Base-by-base conservation (phyloP, 2,888 invertebrate genomes). In the Biston betularia region DNA sequence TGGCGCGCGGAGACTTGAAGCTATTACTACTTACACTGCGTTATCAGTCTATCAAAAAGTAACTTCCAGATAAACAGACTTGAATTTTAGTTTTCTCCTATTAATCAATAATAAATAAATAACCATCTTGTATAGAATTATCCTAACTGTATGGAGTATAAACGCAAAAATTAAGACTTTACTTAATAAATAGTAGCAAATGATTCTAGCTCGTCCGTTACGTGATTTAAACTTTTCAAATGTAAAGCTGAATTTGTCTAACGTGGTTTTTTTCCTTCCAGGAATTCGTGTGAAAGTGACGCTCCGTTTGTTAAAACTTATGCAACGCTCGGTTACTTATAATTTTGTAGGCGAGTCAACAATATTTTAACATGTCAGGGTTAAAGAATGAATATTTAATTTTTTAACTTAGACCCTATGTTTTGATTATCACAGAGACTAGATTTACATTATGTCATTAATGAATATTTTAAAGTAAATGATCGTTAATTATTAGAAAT, bases 231-330 rank as follows among this genome's bases (percentile, higher is more conserved):
- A 33, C 34, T 11, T 33, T 8, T 34, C 34, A 33, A 34, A 12
- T 14, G 1, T 9, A 6, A 14, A 52, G 34, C 24, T 24, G 24
- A 24, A 11, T 56, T 65, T 58, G 68, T 54, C 57, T 63, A 61
- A 57, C 45, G 52, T 45, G 38, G 54, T 42, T 34, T 68, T 78
- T 77, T 92, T 84, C 88, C 93, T 95, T 95, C 80, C 96, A 97
- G 97, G 94, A 97, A 96, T 92, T 96, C 96, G 90, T 97, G 97
- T 94, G 96, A 96, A 92, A 96, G 96, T 94, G 97, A 98, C 92
- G 96, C 96, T 89, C 97, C 98, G 88, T 98, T 98, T 95, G 97
- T 97, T 93, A 98, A 98, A 96, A 98, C 98, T 87, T 98, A 98
- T 91, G 97, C 98, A 89, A 98, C 98, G 81, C 96, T 98, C 91